A percentile compares a stretch with the other conserved stretches of the same genome.
These are phyloP conservation scores for Nasonia oneida DNA, from an alignment of 2,888 invertebrate species.

Conservation along the genomic window DNA sequence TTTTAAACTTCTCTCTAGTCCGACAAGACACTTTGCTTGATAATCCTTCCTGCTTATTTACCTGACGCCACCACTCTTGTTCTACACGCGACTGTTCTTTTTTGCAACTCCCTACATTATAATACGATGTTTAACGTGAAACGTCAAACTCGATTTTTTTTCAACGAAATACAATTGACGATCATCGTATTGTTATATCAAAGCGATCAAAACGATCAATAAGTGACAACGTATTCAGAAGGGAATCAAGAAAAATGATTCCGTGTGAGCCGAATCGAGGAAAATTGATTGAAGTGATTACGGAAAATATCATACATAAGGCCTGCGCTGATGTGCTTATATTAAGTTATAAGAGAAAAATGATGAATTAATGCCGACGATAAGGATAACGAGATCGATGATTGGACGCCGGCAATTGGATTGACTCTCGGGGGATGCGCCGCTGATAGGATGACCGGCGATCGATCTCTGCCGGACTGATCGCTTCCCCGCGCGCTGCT, in stretches of 20 bases:
- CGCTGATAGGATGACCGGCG: conserved; percentile 59
- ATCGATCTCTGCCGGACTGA: conserved; percentile 64
- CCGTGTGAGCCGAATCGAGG: conserved; percentile 50
- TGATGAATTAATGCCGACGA: conserved; percentile 61
- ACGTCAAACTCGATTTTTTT: not conserved
- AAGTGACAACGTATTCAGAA: not conserved
- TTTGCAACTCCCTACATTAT: not conserved
- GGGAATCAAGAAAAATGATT: conserved; percentile 47
- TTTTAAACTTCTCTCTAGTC: conserved; percentile 74
- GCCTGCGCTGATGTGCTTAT: conserved; percentile 37
- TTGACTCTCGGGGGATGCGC: conserved; percentile 57
- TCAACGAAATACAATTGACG: not conserved
- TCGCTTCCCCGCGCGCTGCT: conserved; percentile 59
- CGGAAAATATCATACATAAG: conserved; percentile 50
- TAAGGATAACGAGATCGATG: conserved; percentile 65
- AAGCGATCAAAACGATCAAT: not conserved
- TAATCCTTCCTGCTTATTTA: conserved; percentile 61
- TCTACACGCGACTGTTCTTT: conserved; percentile 61
- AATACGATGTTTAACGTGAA: not conserved
- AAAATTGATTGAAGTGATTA: conserved; percentile 58
- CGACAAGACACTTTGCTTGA: conserved; percentile 70
- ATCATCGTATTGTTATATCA: not conserved
- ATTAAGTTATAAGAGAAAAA: conserved; percentile 46
- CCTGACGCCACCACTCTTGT: conserved; percentile 62
- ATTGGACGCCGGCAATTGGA: conserved; percentile 62